Percentiles rank a stretch among this genome's conserved stretches.
Conservation (phyloP, 1,140 invertebrate species). For the Drosophila jambulina region DNA sequence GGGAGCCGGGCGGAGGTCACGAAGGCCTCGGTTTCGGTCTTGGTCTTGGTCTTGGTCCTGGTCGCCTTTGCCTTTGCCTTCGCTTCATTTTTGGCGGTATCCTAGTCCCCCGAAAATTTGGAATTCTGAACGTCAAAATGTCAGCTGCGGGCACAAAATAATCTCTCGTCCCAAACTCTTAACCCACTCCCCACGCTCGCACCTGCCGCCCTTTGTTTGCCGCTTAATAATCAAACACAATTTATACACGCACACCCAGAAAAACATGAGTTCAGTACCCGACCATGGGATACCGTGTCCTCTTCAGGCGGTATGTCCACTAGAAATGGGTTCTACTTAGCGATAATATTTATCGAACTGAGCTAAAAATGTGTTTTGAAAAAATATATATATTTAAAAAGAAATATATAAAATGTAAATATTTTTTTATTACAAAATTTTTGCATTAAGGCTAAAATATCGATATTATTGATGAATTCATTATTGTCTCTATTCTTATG, state of each 20-base stretch:
- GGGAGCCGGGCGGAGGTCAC: slow-evolving; percentile 8
- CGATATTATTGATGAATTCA: too few relatives aligned
- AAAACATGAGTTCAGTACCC: not conserved
- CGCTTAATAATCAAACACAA: slow-evolving; percentile 59
- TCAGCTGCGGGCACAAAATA: slow-evolving; percentile 54
- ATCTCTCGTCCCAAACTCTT: slow-evolving; percentile 25
- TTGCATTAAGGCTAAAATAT: too few relatives aligned
- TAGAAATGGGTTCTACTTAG: not conserved
- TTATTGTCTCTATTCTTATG: too few relatives aligned
- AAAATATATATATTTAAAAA: too few relatives aligned
- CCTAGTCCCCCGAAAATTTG: slow-evolving; percentile 5
- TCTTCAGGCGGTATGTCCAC: not conserved
- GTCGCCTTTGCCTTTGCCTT: slow-evolving; percentile 1
- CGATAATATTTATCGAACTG: not conserved
- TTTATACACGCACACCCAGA: slow-evolving; percentile 17
- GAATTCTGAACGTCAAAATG: slow-evolving; percentile 60
- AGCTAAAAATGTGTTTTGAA: not conserved
- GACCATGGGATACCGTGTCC: not conserved
- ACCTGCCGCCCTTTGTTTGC: slow-evolving; percentile 35
- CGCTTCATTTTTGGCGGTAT: slow-evolving; percentile 9
- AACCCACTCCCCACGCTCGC: slow-evolving; percentile 4
- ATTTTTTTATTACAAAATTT: too few relatives aligned
- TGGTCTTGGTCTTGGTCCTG: not conserved
- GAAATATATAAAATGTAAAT: too few relatives aligned
- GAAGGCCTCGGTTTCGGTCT: slow-evolving; percentile 2